phyloP scores from a whole-genome alignment of 2,113 vertebrate species.

The Lynx canadensis region DNA sequence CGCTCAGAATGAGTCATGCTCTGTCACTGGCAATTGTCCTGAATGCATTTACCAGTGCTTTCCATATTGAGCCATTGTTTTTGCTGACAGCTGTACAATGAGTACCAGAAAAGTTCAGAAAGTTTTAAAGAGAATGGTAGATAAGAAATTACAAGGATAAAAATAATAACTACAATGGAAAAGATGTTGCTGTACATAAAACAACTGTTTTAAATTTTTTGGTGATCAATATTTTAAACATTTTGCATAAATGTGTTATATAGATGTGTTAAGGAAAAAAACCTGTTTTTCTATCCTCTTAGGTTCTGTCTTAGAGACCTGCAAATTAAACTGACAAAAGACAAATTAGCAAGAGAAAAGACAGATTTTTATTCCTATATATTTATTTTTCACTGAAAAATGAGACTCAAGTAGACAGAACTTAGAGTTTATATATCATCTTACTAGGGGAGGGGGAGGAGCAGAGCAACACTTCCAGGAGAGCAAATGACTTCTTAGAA shows the following conservation, averaged over 20 bases:
- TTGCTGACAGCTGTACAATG: not conserved
- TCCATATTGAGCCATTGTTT: not conserved
- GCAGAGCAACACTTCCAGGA: not conserved
- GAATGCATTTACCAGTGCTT: not conserved
- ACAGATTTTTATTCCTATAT: not conserved
- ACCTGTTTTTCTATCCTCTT: not conserved
- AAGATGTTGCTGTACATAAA: not conserved
- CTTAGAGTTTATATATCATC: not conserved
- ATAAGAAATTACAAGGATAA: not conserved
- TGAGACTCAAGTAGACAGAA: not conserved
- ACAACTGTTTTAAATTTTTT: not conserved
- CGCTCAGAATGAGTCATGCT: not conserved
- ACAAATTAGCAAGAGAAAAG: not conserved
- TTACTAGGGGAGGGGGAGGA: not conserved
- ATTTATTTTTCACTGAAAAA: not conserved
- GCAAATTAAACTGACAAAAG: not conserved
- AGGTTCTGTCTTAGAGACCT: not conserved
- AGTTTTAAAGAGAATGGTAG: not conserved
- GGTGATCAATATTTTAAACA: not conserved
- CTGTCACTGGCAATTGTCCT: not conserved
- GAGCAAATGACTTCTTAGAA: not conserved
- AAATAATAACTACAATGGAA: not conserved
- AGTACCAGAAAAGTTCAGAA: not conserved
- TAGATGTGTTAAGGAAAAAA: not conserved
- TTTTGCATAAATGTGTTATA: not conserved